These are phyloP conservation scores for Psilopsiagon aurifrons DNA, from an alignment of 2,113 vertebrate species.

Conservation along the genomic window DNA sequence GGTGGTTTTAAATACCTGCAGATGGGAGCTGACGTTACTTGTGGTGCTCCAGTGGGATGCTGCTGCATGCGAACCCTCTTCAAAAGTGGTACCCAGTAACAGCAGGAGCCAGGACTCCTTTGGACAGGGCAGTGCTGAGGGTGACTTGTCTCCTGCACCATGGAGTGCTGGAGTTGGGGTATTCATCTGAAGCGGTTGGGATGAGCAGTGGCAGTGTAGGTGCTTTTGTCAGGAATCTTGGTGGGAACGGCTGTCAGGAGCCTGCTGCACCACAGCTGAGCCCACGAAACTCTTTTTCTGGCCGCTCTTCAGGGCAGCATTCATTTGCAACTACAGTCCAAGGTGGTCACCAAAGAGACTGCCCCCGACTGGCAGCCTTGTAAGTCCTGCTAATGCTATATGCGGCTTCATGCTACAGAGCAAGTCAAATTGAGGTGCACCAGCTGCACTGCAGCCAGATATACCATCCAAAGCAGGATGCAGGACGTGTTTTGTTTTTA, in stretches of 20 bases:
- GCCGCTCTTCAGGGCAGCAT: accelerated
- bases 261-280: not conserved
- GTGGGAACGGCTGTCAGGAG: not conserved
- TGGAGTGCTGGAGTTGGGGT: not conserved
- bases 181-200: not conserved
- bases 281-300: not conserved
- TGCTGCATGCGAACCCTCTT: not conserved
- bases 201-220: not conserved
- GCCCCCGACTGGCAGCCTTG: not conserved
- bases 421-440: accelerated
- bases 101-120: not conserved
- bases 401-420: not conserved
- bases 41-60: not conserved
- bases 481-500: not conserved
- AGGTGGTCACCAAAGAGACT: not conserved
- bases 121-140: not conserved
- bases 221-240: not conserved
- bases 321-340: not conserved
- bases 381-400: accelerated
- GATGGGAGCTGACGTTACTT: not conserved
- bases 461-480: not conserved
- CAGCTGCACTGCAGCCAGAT: not conserved
- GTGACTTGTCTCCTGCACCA: not conserved
- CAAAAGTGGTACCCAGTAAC: not conserved
- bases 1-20: not conserved